Conservation (phyloP, 2,888 invertebrate genomes). For the Drosophila helvetica region DNA sequence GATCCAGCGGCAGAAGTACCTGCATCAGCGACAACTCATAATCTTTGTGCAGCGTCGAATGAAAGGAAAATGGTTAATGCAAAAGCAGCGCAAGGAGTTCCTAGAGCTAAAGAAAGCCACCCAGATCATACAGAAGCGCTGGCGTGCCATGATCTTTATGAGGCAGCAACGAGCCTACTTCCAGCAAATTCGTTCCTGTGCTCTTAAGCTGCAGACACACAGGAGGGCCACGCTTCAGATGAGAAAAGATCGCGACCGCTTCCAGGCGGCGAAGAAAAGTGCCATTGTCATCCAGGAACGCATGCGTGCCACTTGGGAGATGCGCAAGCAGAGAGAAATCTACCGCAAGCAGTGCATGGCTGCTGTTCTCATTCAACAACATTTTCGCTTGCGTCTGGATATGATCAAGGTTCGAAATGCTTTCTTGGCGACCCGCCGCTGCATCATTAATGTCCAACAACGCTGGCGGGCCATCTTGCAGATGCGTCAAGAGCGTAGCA, state of each 20-base stretch:
- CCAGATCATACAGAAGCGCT: constrained; percentile 63
- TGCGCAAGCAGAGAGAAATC: constrained; percentile 44
- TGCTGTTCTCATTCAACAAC: constrained; percentile 59
- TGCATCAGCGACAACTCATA: constrained; percentile 43
- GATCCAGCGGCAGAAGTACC: constrained; percentile 62
- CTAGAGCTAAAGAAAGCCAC: constrained; percentile 42
- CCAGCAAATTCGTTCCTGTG: constrained; percentile 68
- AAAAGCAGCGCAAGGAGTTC: constrained; percentile 54
- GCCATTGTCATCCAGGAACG: constrained; percentile 77
- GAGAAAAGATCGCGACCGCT: constrained; percentile 63
- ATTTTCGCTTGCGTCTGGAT: constrained; percentile 60
- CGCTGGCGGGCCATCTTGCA: constrained; percentile 81
- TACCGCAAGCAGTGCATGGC: constrained; percentile 48
- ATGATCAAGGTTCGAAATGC: constrained; percentile 71
- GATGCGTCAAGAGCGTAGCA: constrained; percentile 63
- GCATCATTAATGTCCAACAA: constrained; percentile 73
- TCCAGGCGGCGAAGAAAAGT: constrained; percentile 60
- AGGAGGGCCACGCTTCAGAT: constrained; percentile 82
- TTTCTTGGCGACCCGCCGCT: constrained; percentile 61
- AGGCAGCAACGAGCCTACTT: constrained; percentile 49
- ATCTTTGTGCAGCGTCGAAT: constrained; percentile 63
- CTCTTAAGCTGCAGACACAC: constrained; percentile 83
- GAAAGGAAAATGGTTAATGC: constrained; percentile 65
- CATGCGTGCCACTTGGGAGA: constrained; percentile 56
- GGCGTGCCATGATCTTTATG: constrained; percentile 67